phyloP scores from a whole-genome alignment of 2,113 vertebrate species.

The Neogale vison region DNA sequence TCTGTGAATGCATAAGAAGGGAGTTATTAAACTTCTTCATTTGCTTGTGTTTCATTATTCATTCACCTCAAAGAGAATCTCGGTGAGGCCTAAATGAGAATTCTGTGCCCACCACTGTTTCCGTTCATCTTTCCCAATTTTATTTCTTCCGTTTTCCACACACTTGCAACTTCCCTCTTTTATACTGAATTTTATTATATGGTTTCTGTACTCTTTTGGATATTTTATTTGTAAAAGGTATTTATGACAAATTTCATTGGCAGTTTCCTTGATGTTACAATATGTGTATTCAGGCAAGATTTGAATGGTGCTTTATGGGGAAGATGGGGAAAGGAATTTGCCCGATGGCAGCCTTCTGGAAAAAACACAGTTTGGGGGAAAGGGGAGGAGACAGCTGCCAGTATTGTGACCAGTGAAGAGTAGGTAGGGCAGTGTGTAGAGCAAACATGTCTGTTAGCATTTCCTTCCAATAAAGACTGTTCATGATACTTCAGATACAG shows the following conservation, averaged over 20 bases:
- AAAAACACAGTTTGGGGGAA: background rate
- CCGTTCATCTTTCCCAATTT: background rate
- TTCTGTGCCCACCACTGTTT: background rate
- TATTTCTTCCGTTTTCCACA: background rate
- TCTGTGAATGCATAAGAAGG: background rate
- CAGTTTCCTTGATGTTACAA: background rate
- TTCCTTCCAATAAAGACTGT: background rate
- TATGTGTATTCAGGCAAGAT: background rate
- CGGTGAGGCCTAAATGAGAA: background rate
- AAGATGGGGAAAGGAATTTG: background rate
- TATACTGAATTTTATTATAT: background rate
- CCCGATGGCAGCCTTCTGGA: background rate
- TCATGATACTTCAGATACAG: background rate
- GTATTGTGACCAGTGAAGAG: background rate
- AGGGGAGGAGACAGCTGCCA: background rate
- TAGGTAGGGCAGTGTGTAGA: background rate
- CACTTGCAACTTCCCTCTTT: background rate
- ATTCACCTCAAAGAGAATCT: conserved; percentile 31
- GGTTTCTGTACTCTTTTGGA: background rate
- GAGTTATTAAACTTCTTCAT: background rate
- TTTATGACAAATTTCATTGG: background rate
- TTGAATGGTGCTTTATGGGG: background rate
- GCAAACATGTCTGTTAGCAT: background rate
- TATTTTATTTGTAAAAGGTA: background rate
- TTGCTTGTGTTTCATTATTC: conserved; percentile 32